Evolutionary conservation across 2,888 invertebrate species (phyloP), one percentile per base, ranked within the genome.

Genomic region (Leucophenga maculata): DNA sequence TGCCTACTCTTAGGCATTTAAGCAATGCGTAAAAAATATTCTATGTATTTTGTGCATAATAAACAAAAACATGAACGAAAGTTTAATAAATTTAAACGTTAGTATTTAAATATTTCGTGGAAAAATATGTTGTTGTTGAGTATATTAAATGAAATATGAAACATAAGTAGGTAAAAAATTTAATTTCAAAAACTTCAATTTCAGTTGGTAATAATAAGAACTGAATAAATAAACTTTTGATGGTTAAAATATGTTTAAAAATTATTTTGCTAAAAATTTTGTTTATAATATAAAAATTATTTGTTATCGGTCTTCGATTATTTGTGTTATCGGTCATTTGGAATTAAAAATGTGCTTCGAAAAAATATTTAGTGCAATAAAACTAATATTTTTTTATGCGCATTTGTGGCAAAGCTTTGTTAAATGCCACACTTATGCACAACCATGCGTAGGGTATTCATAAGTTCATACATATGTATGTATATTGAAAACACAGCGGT

Each of bases 1-100:
- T 72, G 73, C 67, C 69, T 44, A 70, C 60, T 39, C 67, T 18
- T 69, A 66, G 16, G 60, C 32, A 48, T 32, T 67, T 14, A 20
- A 11, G 39, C 50, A 26, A 67, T 74, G 57, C 59, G 31, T 20
- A 57, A 65, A 50, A 22, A 6, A 14, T 22, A 14, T 11, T 54
- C 3, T 57, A 57, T 22, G 9, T 8, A 11, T 39, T 39, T 39
- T 11, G 11, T 6, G 65, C 67, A 54, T 26, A 64, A 31, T 46
- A 64, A 32, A 65, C 50, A 44, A 20, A 52, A 48, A 52, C 16
- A 69, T 67, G 67, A 69, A 67, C 31, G 48, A 22, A 48, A 48
- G 9, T 39, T 67, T 20, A 31, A 26, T 52, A 68, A 60, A 65
- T 59, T 48, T 31, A 32, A 31, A 39, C 59, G 39, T 8, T 39